Evolutionary conservation across 1,140 invertebrate species (phyloP).

Genomic region (Oryctes rhinoceros): DNA sequence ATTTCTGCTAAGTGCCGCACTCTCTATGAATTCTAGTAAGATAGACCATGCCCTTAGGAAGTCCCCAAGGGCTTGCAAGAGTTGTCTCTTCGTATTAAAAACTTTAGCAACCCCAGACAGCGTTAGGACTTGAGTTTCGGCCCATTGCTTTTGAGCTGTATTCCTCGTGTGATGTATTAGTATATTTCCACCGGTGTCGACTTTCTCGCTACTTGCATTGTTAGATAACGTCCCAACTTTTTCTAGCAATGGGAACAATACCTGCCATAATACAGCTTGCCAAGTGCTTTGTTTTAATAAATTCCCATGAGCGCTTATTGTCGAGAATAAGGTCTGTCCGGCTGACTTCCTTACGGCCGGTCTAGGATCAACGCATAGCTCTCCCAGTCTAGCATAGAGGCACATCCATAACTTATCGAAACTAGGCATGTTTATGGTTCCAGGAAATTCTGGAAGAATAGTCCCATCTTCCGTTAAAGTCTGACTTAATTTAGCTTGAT

Average conservation of each 20-base stretch:
- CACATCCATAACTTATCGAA: slow-evolving; percentile 97
- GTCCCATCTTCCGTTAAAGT: slow-evolving; percentile 74
- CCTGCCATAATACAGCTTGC: slow-evolving; percentile 89
- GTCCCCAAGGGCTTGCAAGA: slow-evolving; percentile 86
- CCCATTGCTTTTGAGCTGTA: slow-evolving; percentile 99
- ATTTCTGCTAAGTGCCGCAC: slow-evolving; percentile 88
- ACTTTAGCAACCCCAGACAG: slow-evolving; percentile 72
- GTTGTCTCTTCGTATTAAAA: slow-evolving; percentile 89
- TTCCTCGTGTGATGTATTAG: slow-evolving; percentile 98
- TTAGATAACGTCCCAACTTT: slow-evolving; percentile 90
- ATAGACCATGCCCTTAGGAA: slow-evolving; percentile 93
- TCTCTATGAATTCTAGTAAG: slow-evolving; percentile 92
- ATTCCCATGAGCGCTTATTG: slow-evolving; percentile 93
- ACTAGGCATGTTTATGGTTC: slow-evolving; percentile 83
- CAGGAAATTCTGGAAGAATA: slow-evolving; percentile 84
- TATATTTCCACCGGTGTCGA: slow-evolving; percentile 86
- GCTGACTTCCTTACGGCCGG: slow-evolving; percentile 98
- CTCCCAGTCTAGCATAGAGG: slow-evolving; percentile 87
- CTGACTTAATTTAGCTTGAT: slow-evolving; percentile 85
- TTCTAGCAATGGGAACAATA: slow-evolving; percentile 95
- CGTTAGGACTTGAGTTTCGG: slow-evolving; percentile 83
- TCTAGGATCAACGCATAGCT: slow-evolving; percentile 93
- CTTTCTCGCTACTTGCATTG: slow-evolving; percentile 92
- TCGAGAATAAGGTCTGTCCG: slow-evolving; percentile 97
- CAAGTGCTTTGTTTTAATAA: slow-evolving; percentile 88